Base-by-base conservation (phyloP, 1,140 invertebrate genomes). In the Acyrthosiphon pisum region DNA sequence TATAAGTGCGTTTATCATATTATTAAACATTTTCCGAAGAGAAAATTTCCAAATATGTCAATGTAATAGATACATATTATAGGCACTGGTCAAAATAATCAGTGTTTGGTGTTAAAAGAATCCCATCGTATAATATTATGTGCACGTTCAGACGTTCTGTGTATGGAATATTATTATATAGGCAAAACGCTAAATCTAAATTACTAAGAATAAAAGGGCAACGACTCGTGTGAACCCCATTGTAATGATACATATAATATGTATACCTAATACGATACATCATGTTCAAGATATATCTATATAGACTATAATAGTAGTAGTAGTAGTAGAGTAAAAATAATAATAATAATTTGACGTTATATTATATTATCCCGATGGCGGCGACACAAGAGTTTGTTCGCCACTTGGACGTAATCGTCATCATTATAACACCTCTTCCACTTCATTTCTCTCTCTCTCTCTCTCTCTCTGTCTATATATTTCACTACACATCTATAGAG, bases 381-480 rank as follows among this genome's bases (percentile, higher is more conserved):
- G 83, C 83, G 9, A 84, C 83, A 84, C 83, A 26, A 84, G 20
- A 88, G 30, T 50, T 35, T 46, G 44, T 86, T 84, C 84, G 23
- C 41, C 84, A 86, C 84, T 86, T 46, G 84, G 84, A 86, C 84
- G 44, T 46, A 86, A 86, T 86, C 84, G 41, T 86, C 84, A 86
- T 86, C 26, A 44, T 46, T 46, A 86, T 86, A 84, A 84, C 83
- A 44, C 83, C 83, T 84, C 83, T 84, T 41, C 6, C n/a, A 6
- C 23, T n/a, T n/a, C n/a, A n/a, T n/a, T n/a, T n/a, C n/a, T 84
- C 6, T 84, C 6, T 86, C 84, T 1, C 41, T 46, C 84, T 46
- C 26, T 87, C 41, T 14, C 84, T 46, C 41, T 37, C 14, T 20
- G 14, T 20, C 48, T 84, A 9, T 44, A 11, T 37, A 84, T 84